Evolutionary conservation across 1,140 invertebrate genomes (phyloP), one percentile per base, ranked within the genome.

Genomic region (Megathymus violae): DNA sequence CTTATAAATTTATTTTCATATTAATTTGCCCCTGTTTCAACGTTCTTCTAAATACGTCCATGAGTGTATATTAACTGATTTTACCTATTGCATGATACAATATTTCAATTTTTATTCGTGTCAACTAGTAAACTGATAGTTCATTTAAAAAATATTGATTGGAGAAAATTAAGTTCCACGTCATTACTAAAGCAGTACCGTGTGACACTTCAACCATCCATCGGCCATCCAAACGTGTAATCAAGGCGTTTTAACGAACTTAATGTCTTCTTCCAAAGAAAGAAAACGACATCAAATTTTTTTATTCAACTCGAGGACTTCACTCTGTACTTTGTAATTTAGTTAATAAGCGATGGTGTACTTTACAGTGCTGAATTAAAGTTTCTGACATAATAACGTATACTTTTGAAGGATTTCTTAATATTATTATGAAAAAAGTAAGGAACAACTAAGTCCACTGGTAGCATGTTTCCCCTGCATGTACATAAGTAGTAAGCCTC

Each of bases 231-330:
- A 36, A 11, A 36, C 34, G 34, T 36, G n/a, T 36, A 36, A 36
- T 36, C 34, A 36, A 11, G 34, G 34, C 34, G 34, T n/a, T 36
- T 1, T 11, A 1, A 11, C 34, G 11, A 36, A 4, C 34, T 11
- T 36, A 36, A 36, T 36, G 34, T 36, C 34, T 36, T 36, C 34
- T 36, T 36, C 11, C 34, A 36, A 36, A 36, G 34, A 36, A 36
- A 36, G 34, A 36, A 36, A 36, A 36, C 11, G 34, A 36, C 34
- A 36, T 36, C 2, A 36, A 36, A 11, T 11, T 36, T 36, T 36
- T 11, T 11, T 11, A 31, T 36, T 36, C 10, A 7, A 36, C 34
- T 0, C 10, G 9, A 36, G 0, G 34, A 36, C 10, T 36, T 11
- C 34, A 11, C 10, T 11, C 10, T 36, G 34, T 36, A 36, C 34